Percentiles rank a stretch among this genome's conserved stretches.
phyloP scores from a whole-genome alignment of 2,797 vertebrate genomes.

The Acrossocheilus fasciatus region DNA sequence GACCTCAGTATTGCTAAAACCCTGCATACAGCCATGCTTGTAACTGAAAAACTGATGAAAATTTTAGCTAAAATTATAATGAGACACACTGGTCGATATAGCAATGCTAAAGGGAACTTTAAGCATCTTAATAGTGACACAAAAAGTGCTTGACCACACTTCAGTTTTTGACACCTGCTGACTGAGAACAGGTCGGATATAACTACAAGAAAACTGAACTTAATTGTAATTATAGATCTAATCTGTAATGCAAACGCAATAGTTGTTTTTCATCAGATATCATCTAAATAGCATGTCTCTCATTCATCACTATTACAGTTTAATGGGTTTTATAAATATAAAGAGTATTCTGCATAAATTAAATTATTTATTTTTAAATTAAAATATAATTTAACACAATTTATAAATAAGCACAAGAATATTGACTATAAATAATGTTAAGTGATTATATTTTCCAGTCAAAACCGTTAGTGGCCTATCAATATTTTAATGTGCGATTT shows the following conservation, averaged over 20 bases:
- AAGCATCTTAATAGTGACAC: background rate
- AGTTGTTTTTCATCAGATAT: too few relatives aligned
- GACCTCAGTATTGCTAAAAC: background rate
- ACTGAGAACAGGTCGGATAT: too few relatives aligned
- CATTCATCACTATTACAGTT: too few relatives aligned
- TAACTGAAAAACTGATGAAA: constrained; percentile 4
- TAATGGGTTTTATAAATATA: too few relatives aligned
- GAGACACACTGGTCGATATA: background rate
- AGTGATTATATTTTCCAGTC: background rate
- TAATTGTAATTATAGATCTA: too few relatives aligned
- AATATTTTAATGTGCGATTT: background rate
- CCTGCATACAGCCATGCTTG: constrained; percentile 15
- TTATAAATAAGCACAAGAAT: background rate
- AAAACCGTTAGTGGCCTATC: background rate
- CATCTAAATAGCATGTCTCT: too few relatives aligned
- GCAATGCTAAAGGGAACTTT: background rate
- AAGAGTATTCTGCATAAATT: too few relatives aligned
- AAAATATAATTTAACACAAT: too few relatives aligned
- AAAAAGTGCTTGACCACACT: background rate
- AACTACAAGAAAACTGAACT: too few relatives aligned
- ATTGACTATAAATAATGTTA: background rate
- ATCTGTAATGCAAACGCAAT: too few relatives aligned
- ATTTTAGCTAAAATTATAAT: background rate
- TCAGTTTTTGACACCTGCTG: too few relatives aligned
- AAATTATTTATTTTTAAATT: too few relatives aligned